Base-by-base conservation (phyloP, 1,140 invertebrate species). In the Neodiprion fabricii region DNA sequence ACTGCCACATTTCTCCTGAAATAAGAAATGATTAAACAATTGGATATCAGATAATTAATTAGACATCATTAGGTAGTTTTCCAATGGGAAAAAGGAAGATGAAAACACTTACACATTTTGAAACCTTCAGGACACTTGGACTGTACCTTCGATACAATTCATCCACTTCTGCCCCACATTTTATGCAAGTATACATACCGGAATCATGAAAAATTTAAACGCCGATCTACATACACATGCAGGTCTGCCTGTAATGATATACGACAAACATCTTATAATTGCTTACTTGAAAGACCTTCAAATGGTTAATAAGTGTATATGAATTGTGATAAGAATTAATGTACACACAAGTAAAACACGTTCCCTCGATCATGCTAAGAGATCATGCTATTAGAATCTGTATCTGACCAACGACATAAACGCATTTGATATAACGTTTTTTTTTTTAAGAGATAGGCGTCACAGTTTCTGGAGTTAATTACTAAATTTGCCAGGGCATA, bases 1-100 rank as follows among this genome's bases (percentile, higher is more conserved):
- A 74, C 91, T 86, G 12, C 92, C 91, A 81, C 96, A 97, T 72
- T 90, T 88, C 28, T 90, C 89, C 95, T 96, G 83, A 82, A 92
- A 91, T 74, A 82, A 79, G 71, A 80, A 74, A 50, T 1, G 5
- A 11, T 70, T 9, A 0, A 14, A 50, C 73, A 72, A 14, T 72
- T 48, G 61, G 70, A 48, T 67, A 66, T 72, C 11, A 61, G 11
- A 72, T 21, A 71, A 48, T 61, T 61, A 61, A 61, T 67, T 73
- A 74, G 67, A 61, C 74, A 48, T 67, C 23, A 72, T 23, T 48
- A 28, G 61, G 74, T 10, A 70, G 71, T 76, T 75, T 53, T n/a
- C 70, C 14, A 73, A 7, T 67, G 7, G 61, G 69, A 50, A 48
- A 48, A 65, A 75, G 14, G 49, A 9, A 21, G 2, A 5, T 40